phyloP scores from a whole-genome alignment of 2,113 vertebrate genomes.

The Albula goreensis region DNA sequence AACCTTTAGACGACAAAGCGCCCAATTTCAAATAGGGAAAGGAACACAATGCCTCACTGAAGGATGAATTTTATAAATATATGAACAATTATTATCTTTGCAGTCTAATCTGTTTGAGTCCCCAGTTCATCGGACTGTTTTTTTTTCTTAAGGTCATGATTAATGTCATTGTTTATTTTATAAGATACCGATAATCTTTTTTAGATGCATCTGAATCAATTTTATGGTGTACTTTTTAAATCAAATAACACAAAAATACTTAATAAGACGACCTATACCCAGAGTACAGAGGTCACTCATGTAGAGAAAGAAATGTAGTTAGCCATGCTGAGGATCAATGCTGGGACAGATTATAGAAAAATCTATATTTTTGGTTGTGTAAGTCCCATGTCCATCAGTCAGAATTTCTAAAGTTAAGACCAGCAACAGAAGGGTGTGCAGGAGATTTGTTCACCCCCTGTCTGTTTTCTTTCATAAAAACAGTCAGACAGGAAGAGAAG shows the following conservation, averaged over 20 bases:
- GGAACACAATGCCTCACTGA: too few relatives aligned
- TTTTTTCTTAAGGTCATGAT: slow-evolving; percentile 29
- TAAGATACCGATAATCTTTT: slow-evolving; percentile 37
- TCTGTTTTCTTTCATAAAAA: too few relatives aligned
- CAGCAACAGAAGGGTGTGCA: slow-evolving; percentile 30
- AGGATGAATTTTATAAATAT: too few relatives aligned
- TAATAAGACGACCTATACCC: slow-evolving; percentile 11
- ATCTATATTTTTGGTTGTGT: slow-evolving; percentile 12
- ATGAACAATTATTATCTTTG: too few relatives aligned
- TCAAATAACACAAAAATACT: slow-evolving; percentile 15
- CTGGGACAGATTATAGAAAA: slow-evolving; percentile 17
- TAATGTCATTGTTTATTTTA: slow-evolving; percentile 24
- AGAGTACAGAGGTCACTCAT: slow-evolving; percentile 27
- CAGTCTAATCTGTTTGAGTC: too few relatives aligned
- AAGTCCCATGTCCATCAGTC: not conserved
- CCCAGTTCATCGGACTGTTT: too few relatives aligned
- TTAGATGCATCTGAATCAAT: slow-evolving; percentile 45
- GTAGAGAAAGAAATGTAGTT: slow-evolving; percentile 41
- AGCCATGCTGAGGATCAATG: slow-evolving; percentile 37
- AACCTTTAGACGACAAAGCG: too few relatives aligned
- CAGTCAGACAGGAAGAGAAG: slow-evolving; percentile 19
- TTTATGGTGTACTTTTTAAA: slow-evolving; percentile 39
- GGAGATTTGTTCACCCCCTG: slow-evolving; percentile 33
- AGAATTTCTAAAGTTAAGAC: slow-evolving; percentile 28
- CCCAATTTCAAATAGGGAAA: too few relatives aligned